phyloP scores from a whole-genome alignment of 2,797 vertebrate species.

The Chrysocyon brachyurus region DNA sequence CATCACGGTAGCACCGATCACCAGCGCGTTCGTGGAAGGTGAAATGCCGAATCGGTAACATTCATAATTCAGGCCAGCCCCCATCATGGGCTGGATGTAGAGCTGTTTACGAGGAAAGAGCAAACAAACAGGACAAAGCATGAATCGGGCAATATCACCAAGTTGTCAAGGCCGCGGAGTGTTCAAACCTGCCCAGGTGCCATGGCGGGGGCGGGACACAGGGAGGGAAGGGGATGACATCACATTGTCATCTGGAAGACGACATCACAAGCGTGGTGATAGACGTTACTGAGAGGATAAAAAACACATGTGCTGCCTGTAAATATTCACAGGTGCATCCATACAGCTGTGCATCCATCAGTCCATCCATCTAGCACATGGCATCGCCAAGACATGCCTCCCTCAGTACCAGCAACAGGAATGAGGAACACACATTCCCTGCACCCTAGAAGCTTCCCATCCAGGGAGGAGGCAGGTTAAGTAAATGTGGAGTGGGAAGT shows the following conservation, averaged over 20 bases:
- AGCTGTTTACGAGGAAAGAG: constrained; percentile 88
- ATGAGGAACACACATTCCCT: not conserved
- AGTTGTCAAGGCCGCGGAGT: fast-evolving
- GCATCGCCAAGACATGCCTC: too few species aligned
- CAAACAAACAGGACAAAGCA: not conserved
- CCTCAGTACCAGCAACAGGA: not conserved
- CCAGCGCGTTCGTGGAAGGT: constrained; percentile 93
- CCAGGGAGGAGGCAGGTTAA: not conserved
- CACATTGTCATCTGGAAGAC: not conserved
- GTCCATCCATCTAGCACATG: not conserved
- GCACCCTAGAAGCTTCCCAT: not conserved
- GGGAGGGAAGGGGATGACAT: too few species aligned
- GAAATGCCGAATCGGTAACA: constrained; percentile 97
- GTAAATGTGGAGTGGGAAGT: not conserved
- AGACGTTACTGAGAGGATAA: not conserved
- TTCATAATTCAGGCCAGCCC: constrained; percentile 91
- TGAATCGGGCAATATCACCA: not conserved
- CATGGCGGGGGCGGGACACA: fast-evolving
- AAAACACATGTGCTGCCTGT: fast-evolving
- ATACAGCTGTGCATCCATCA: fast-evolving
- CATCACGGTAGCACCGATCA: constrained; percentile 98
- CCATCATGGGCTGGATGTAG: constrained; percentile 95
- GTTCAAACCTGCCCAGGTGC: not conserved
- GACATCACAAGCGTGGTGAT: not conserved
- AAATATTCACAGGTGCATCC: fast-evolving